Base-by-base conservation (phyloP, 2,888 invertebrate genomes). In the Heliconius hortense region DNA sequence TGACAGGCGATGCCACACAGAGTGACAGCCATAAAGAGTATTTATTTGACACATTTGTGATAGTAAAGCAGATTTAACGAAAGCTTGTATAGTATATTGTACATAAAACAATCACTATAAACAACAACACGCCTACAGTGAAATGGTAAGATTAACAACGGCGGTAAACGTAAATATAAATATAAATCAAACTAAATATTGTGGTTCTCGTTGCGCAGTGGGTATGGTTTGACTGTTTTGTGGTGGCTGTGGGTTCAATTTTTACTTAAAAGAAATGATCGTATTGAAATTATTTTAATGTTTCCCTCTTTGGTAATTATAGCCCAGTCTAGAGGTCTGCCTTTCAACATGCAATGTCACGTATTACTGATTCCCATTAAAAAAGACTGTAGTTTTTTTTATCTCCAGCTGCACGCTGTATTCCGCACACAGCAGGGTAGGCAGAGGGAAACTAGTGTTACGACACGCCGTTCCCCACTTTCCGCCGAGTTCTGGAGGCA, bases 91-190 rank as follows among this genome's bases (percentile, higher is more conserved):
- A 63, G 31, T 48, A 56, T 64, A 64, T 39, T 24, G 39, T 63
- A 69, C 48, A 74, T 74, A 74, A 74, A 74, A 69, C 74, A 68
- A 74, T 74, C 69, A 69, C 70, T 39, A 75, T 75, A 75, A 75
- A 75, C 48, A 26, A 74, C 28, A 26, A 56, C 43, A 73, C 70
- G 74, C 74, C 70, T 56, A 75, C 74, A 56, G 56, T 64, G n/a
- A 53, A 74, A 70, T 56, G 70, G 64, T 26, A 70, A 53, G 21
- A 62, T 60, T 60, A 63, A 70, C 63, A 64, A 64, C 28, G n/a
- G 21, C 70, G 35, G 53, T 74, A 63, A 70, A 70, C 39, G 13
- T 70, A 74, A 69, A 63, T 24, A 66, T 67, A 67, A 43, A 39
- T 56, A 43, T 71, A 71, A 71, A 71, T 71, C 60, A 60, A 60